These are phyloP conservation scores for Cataglyphis rosenhaueri DNA, from an alignment of 2,888 invertebrate genomes.

Conservation along the genomic window DNA sequence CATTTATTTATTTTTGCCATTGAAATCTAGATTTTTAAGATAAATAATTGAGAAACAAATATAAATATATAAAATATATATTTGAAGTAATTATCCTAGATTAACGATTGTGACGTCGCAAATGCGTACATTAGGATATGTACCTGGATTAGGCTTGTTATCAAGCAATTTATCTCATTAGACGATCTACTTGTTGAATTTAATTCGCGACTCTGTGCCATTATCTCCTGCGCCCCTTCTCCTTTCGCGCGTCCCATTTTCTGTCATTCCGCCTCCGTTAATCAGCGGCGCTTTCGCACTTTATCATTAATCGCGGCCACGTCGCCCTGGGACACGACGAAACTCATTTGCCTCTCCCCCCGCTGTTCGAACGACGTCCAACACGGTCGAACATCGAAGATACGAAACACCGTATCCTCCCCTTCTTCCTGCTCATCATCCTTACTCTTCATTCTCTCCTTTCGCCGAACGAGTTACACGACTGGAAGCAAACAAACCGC, in stretches of 20 bases:
- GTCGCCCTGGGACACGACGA: slow-evolving; percentile 50
- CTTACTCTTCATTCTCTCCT: slow-evolving; percentile 7
- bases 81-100: neutral
- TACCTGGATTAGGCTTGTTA: slow-evolving; percentile 6
- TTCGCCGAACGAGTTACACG: slow-evolving; percentile 39
- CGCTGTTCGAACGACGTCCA: slow-evolving; percentile 18
- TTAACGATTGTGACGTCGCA: slow-evolving; percentile 25
- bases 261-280: slow-evolving; percentile 46
- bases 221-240: slow-evolving; percentile 13
- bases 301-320: slow-evolving; percentile 42
- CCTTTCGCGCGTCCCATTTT: slow-evolving; percentile 38
- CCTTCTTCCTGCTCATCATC: neutral
- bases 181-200: slow-evolving; percentile 38
- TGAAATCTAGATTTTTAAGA: too few species aligned
- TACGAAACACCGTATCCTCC: slow-evolving; percentile 32
- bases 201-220: slow-evolving; percentile 9
- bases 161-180: slow-evolving; percentile 36
- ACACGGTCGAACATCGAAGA: slow-evolving; percentile 22
- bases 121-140: neutral
- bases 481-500: slow-evolving; percentile 27
- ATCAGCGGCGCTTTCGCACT: slow-evolving; percentile 37
- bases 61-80: too few species aligned
- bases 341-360: slow-evolving; percentile 46
- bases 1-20: too few species aligned
- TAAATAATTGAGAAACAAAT: too few species aligned